Percentiles rank a stretch among this genome's conserved stretches.
Evolutionary conservation across 1,140 invertebrate genomes (phyloP).

Genomic region (Leptinotarsa texana): DNA sequence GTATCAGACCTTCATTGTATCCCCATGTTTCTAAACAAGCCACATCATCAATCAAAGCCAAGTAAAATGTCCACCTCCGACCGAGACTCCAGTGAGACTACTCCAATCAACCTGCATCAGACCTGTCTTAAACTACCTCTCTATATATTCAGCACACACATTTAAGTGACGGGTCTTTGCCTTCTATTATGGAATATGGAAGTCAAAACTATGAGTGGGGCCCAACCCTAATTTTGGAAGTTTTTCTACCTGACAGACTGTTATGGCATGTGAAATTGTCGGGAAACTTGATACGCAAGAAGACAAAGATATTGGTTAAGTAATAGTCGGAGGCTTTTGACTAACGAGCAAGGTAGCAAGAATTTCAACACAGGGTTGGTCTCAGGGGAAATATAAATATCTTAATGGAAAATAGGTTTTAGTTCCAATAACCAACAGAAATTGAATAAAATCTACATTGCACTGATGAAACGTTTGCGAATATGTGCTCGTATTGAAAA

Average conservation of each 20-base stretch:
- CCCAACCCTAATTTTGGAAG: background rate
- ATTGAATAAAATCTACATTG: too few relatives aligned
- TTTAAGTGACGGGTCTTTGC: background rate
- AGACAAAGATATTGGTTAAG: background rate
- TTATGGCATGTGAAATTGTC: background rate
- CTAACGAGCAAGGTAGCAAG: background rate
- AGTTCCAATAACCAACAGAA: too few relatives aligned
- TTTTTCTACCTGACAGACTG: background rate
- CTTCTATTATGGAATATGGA: background rate
- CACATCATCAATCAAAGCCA: constrained; percentile 28
- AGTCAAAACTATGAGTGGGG: background rate
- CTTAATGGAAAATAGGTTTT: too few relatives aligned
- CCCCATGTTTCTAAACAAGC: constrained; percentile 22
- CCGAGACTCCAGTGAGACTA: constrained; percentile 7
- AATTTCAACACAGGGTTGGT: background rate
- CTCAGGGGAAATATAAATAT: too few relatives aligned
- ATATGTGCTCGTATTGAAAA: too few relatives aligned
- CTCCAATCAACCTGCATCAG: constrained; percentile 27
- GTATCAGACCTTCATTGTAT: constrained; percentile 18
- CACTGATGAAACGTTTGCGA: too few relatives aligned
- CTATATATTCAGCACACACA: background rate
- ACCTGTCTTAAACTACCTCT: constrained; percentile 21
- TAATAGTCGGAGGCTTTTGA: background rate
- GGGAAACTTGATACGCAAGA: background rate
- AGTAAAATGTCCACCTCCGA: constrained; percentile 28